phyloP scores from a whole-genome alignment of 1,140 invertebrate genomes.

The Holcopasites calliopsidis region DNA sequence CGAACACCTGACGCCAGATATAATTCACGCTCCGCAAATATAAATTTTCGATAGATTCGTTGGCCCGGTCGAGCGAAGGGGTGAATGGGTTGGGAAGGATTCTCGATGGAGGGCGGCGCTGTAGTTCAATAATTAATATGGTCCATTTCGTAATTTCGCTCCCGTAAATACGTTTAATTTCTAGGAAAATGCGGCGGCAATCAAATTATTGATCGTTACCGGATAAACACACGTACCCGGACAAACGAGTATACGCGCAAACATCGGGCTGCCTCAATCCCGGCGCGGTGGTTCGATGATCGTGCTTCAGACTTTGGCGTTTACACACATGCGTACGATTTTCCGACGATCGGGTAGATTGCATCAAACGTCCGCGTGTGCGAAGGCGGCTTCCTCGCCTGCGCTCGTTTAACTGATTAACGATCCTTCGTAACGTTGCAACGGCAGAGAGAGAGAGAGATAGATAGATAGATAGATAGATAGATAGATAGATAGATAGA shows the following conservation, averaged over 20 bases:
- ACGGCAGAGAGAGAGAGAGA: neutral
- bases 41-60: slow-evolving; percentile 42
- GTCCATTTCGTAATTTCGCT: slow-evolving; percentile 12
- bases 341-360: neutral
- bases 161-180: slow-evolving; percentile 37
- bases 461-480: too few relatives aligned
- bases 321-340: neutral
- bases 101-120: neutral
- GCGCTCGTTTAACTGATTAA: neutral
- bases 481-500: too few relatives aligned
- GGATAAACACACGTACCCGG: slow-evolving; percentile 15
- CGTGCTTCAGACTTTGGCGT: neutral
- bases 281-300: neutral
- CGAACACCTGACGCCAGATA: slow-evolving; percentile 40
- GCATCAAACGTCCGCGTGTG: neutral
- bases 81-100: neutral
- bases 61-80: too few relatives aligned
- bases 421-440: neutral
- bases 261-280: neutral
- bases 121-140: slow-evolving; percentile 27
- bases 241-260: slow-evolving; percentile 34
- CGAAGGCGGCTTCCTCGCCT: neutral
- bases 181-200: slow-evolving; percentile 15
- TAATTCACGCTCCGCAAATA: slow-evolving; percentile 45
- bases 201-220: slow-evolving; percentile 33